These are phyloP conservation scores for Fukomys damarensis DNA, from an alignment of 2,113 vertebrate genomes.

Conservation along the genomic window DNA sequence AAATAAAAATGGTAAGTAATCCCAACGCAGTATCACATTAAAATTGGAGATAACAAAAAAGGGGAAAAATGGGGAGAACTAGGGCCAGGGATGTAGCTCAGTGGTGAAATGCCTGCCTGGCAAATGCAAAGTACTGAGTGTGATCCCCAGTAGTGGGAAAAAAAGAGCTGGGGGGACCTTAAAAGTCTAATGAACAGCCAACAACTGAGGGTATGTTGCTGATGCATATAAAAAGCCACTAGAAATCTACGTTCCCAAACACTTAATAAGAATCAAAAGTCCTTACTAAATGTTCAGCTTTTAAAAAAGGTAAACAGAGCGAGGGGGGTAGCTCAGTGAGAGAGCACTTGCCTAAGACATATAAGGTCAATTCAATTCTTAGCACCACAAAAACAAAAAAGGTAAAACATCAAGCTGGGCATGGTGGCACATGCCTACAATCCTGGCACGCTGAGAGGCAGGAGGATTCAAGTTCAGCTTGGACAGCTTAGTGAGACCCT, in stretches of 20 bases:
- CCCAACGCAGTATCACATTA: neutral
- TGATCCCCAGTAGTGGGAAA: too few relatives aligned
- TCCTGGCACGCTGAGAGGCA: neutral
- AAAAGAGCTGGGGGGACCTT: too few relatives aligned
- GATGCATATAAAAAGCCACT: fast-evolving
- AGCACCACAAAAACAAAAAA: neutral
- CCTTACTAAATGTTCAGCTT: neutral
- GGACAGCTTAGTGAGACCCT: neutral
- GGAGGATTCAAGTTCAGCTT: neutral
- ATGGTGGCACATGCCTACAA: neutral
- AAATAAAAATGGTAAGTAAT: neutral
- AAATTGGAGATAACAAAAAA: neutral
- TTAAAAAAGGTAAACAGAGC: neutral
- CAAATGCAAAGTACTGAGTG: too few relatives aligned
- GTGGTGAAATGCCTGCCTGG: too few relatives aligned
- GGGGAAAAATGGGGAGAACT: neutral
- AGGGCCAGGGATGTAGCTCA: too few relatives aligned
- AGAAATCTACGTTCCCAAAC: neutral
- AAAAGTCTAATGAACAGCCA: neutral
- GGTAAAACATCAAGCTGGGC: neutral
- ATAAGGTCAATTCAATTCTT: neutral
- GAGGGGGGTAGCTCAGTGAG: neutral
- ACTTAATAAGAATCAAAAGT: neutral
- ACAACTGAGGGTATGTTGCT: fast-evolving
- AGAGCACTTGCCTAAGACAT: neutral